Evolutionary conservation across 2,888 invertebrate species (phyloP).

Genomic region (Neoscelio sp.): DNA sequence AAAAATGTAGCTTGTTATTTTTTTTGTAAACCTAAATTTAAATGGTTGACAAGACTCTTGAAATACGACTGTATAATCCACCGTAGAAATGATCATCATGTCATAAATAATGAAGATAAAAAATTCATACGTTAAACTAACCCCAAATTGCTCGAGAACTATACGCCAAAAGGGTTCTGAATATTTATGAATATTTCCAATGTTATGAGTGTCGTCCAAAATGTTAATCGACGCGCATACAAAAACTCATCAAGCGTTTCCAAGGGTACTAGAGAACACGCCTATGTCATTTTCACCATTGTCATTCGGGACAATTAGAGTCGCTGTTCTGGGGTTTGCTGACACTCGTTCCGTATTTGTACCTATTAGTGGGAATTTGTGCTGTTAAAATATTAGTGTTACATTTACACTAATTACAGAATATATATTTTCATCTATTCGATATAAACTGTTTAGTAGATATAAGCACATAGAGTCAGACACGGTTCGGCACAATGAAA

Average conservation of each 20-base stretch:
- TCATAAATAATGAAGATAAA: neutral
- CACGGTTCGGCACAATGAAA: no score
- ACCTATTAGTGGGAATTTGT: slow-evolving; percentile 66
- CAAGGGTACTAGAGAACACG: slow-evolving; percentile 67
- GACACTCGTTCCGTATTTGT: slow-evolving; percentile 68
- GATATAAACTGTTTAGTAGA: no score
- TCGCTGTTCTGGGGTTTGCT: slow-evolving; percentile 56
- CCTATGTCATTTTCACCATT: slow-evolving; percentile 76
- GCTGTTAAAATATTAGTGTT: no score
- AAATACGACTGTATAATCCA: no score
- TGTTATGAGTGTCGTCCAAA: slow-evolving; percentile 75
- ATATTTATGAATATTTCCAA: slow-evolving; percentile 26
- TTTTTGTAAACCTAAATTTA: no score
- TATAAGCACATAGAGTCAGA: no score
- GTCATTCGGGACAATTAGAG: slow-evolving; percentile 72
- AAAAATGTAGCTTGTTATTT: no score
- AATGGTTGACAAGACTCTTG: no score
- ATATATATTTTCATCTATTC: no score
- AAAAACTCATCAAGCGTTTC: slow-evolving; percentile 75
- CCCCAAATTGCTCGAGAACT: neutral
- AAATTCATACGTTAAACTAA: neutral
- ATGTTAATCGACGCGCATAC: slow-evolving; percentile 74
- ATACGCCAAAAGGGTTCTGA: neutral
- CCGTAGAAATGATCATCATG: neutral
- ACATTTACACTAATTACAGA: no score